Conservation (phyloP, 1,140 invertebrate species). For the Temnothorax nylanderi region DNA sequence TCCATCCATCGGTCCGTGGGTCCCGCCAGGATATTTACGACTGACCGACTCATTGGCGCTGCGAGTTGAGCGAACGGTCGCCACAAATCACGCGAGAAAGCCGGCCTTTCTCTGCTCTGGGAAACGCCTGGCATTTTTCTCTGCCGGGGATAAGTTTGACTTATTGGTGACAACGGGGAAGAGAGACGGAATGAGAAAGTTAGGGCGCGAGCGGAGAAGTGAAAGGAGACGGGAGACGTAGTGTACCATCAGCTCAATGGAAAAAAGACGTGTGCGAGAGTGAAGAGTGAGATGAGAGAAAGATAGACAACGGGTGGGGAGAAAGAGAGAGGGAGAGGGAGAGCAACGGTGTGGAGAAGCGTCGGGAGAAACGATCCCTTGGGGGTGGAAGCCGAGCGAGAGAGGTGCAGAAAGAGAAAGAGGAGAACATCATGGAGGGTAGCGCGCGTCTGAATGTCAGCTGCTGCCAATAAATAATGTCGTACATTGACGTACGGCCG, state of each 20-base stretch:
- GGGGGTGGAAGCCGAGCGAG: constrained; percentile 59
- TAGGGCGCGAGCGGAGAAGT: constrained; percentile 68
- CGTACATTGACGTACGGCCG: constrained; percentile 78
- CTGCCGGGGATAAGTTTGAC: constrained; percentile 84
- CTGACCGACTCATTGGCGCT: constrained; percentile 85
- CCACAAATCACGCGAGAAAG: constrained; percentile 85
- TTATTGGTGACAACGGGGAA: constrained; percentile 83
- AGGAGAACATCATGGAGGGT: constrained; percentile 59
- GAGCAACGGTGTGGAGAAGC: constrained; percentile 54
- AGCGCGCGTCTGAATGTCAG: constrained; percentile 77
- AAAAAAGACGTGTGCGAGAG: constrained; percentile 57
- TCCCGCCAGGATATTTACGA: constrained; percentile 84
- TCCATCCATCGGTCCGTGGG: constrained; percentile 75
- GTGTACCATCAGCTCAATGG: constrained; percentile 51
- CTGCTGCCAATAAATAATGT: constrained; percentile 81
- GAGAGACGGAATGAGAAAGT: constrained; percentile 63
- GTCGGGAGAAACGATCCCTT: constrained; percentile 67
- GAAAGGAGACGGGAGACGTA: constrained; percentile 44
- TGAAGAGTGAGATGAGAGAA: constrained; percentile 50
- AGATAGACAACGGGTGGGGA: constrained; percentile 25
- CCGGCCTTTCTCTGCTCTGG: constrained; percentile 84
- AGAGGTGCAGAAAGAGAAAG: constrained; percentile 10
- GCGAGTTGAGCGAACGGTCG: constrained; percentile 84
- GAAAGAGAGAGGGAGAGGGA: constrained; percentile 35
- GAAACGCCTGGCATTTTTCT: constrained; percentile 85